Base-by-base conservation (phyloP, 1,140 invertebrate genomes). In the Vanessa atalanta region DNA sequence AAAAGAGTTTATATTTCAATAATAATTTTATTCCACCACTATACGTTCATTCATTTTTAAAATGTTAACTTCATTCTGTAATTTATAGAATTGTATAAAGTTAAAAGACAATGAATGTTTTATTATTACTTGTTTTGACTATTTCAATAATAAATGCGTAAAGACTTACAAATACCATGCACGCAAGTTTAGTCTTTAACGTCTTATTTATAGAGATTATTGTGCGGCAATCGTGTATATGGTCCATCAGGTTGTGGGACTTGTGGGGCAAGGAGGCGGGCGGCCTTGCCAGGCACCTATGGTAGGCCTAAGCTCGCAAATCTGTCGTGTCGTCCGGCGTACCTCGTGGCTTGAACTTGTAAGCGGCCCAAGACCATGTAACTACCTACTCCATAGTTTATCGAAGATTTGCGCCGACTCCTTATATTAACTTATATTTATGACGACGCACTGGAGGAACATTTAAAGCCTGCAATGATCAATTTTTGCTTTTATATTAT, bases 281-380 rank as follows among this genome's bases (percentile, higher is more conserved):
- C 66, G 70, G 57, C 75, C 75, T 70, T 77, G 63, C 67, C 57
- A 64, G 20, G 63, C 75, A 77, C 75, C 67, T 70, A 77, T 73
- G 67, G 71, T 65, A 65, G 70, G 75, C 66, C 61, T 55, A 55
- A 70, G 75, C 67, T 77, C 75, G 48, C 75, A 77, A 77, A 77
- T 77, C 72, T 73, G 76, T 77, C 64, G 43, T 73, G 64, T 77
- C 68, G 57, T 67, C 47, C 43, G 47, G 20, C 65, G 65, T 53
- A 70, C 48, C 60, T 53, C 65, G 43, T 51, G 51, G 31, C n/a
- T 69, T 48, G 66, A 12, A 69, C 66, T 74, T 70, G 66, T 69
- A 69, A 69, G 72, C 60, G 66, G 31, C 51, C 66, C 20, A 51
- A 65, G 43, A 37, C 47, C 72, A 70, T 74, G 66, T 69, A 68